These are phyloP conservation scores for Limnephilus rhombicus DNA, from an alignment of 2,888 invertebrate genomes.

Conservation along the genomic window DNA sequence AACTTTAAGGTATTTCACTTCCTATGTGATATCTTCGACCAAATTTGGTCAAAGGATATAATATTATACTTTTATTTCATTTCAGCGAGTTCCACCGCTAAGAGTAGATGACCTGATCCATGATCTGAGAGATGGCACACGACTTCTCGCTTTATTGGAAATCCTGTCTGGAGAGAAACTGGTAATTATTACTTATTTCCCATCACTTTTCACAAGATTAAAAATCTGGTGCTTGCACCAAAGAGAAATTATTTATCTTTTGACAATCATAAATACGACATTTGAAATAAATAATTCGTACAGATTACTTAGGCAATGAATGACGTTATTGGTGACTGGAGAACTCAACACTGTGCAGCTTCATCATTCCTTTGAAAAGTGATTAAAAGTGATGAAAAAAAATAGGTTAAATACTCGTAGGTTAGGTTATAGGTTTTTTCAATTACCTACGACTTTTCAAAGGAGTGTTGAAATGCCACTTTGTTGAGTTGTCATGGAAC, in stretches of 20 bases:
- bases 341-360: too few species aligned
- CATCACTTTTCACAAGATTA: neutral
- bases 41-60: neutral
- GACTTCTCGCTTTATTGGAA: constrained; percentile 93
- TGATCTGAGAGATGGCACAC: constrained; percentile 97
- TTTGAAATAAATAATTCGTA: neutral
- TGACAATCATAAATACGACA: too few species aligned
- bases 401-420: too few species aligned
- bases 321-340: neutral
- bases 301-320: neutral
- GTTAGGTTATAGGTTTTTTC: too few species aligned
- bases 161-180: constrained; percentile 96
- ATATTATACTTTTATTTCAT: constrained; percentile 9
- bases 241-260: neutral
- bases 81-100: constrained; percentile 93
- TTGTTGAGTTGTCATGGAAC: too few species aligned
- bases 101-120: constrained; percentile 96
- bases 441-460: too few species aligned
- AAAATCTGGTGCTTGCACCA: neutral
- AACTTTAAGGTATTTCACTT: neutral
- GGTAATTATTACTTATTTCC: constrained; percentile 78
- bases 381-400: too few species aligned
- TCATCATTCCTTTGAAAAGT: too few species aligned
- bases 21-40: neutral
- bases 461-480: too few species aligned